A percentile compares a stretch with the other conserved stretches of the same genome.
phyloP scores from a whole-genome alignment of 2,113 vertebrate species.

The Sphyrna mokarran region DNA sequence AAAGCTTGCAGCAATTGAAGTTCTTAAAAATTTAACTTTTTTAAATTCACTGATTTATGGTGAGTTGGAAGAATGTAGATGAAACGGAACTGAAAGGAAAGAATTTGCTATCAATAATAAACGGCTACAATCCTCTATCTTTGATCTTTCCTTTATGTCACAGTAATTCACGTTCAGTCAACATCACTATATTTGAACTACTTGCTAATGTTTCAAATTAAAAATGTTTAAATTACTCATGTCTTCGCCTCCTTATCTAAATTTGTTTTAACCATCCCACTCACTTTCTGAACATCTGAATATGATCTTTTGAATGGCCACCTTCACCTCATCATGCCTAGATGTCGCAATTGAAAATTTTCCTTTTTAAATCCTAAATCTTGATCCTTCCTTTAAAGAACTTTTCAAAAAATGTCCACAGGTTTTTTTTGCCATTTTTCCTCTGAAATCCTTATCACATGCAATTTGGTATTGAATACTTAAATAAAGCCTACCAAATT shows the following conservation, averaged over 20 bases:
- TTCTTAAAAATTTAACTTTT: neutral
- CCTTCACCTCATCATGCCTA: neutral
- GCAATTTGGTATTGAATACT: too few relatives aligned
- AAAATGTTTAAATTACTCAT: neutral
- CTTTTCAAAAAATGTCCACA: neutral
- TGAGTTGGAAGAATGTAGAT: neutral
- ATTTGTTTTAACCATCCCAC: neutral
- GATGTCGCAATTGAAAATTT: neutral
- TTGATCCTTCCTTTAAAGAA: neutral
- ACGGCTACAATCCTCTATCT: neutral
- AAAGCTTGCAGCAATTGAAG: neutral
- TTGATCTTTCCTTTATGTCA: too few relatives aligned
- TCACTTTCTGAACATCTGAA: neutral
- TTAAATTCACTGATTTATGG: neutral
- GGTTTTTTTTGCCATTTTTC: neutral
- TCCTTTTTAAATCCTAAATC: neutral
- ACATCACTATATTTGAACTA: neutral
- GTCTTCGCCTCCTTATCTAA: neutral
- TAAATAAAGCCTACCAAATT: neutral
- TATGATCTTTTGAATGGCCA: neutral
- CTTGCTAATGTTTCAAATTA: neutral
- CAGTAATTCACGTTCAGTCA: neutral
- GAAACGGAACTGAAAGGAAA: neutral
- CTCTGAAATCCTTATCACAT: neutral
- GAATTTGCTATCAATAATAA: neutral